phyloP scores from a whole-genome alignment of 2,888 invertebrate species.

The Mystacides longicornis region DNA sequence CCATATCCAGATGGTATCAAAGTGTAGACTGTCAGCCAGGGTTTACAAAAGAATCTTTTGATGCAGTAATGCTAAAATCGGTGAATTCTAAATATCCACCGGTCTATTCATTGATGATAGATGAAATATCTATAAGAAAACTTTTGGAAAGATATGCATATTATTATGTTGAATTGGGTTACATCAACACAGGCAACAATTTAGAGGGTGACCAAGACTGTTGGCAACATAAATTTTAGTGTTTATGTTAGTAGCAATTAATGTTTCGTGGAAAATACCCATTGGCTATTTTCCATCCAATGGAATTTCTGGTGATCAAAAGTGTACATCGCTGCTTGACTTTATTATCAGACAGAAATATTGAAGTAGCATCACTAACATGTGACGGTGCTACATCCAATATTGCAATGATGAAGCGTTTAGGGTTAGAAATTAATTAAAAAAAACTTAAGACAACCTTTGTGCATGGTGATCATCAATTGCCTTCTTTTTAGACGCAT shows the following conservation, averaged over 20 bases:
- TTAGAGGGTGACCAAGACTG: neutral
- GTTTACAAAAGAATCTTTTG: neutral
- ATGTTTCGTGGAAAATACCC: neutral
- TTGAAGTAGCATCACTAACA: neutral
- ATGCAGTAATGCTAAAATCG: neutral
- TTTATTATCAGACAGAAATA: neutral
- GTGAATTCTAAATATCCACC: neutral
- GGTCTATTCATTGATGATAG: neutral
- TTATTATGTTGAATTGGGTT: neutral
- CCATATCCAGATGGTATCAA: no score
- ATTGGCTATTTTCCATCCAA: neutral
- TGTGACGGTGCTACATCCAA: neutral
- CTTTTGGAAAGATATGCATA: neutral
- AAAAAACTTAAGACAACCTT: neutral
- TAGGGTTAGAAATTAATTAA: neutral
- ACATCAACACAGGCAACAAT: neutral
- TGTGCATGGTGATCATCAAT: neutral
- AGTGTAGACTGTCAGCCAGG: no score
- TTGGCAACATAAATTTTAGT: neutral
- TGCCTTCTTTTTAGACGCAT: neutral
- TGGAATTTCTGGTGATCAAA: neutral
- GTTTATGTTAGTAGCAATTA: neutral
- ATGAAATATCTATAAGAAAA: conserved; percentile 1
- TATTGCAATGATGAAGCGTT: neutral
- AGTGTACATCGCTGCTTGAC: neutral